A percentile compares a stretch with the other conserved stretches of the same genome.
Conservation (phyloP, 2,113 vertebrate genomes). For the Gymnogyps californianus region DNA sequence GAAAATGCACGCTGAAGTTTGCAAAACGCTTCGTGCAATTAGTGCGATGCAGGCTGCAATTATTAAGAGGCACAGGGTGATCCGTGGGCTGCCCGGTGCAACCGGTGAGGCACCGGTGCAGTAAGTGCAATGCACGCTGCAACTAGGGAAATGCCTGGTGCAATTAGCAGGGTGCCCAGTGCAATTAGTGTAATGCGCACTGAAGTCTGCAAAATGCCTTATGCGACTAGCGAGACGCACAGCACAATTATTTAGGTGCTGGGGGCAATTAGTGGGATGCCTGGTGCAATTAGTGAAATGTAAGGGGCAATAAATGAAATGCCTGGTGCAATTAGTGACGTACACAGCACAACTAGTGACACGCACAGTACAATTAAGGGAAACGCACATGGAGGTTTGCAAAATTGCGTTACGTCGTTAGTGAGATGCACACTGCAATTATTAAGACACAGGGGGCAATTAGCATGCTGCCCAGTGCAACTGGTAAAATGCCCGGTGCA, state of each 20-base stretch:
- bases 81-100: no score
- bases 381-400: neutral
- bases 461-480: neutral
- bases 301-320: rapidly evolving
- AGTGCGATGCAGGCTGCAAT: no score
- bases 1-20: no score
- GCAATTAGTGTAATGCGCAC: neutral
- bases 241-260: neutral
- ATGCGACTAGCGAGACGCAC: no score
- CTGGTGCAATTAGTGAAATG: neutral
- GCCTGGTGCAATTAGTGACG: neutral
- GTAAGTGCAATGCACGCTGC: rapidly evolving
- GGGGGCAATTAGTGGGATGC: neutral
- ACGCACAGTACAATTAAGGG: no score
- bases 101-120: neutral
- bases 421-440: no score
- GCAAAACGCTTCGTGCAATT: no score
- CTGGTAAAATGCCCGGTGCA: neutral
- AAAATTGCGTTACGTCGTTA: rapidly evolving
- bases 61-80: no score
- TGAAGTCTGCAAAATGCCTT: neutral
- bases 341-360: rapidly evolving
- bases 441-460: neutral
- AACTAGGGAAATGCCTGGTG: rapidly evolving
- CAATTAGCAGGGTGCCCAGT: neutral